Base-by-base conservation (phyloP, 2,888 invertebrate species). In the Sipha maydis region DNA sequence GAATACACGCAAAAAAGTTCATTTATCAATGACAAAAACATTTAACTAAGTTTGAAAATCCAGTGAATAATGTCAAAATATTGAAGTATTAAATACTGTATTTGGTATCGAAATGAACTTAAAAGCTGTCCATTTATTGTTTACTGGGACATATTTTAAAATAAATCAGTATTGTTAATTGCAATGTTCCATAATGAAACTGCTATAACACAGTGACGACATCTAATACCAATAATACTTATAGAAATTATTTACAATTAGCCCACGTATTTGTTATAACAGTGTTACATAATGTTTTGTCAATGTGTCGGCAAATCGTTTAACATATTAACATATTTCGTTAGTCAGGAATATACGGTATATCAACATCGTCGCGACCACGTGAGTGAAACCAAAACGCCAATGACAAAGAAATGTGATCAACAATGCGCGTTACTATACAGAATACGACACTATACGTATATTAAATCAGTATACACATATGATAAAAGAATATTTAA, bases 241-340 rank as follows among this genome's bases (percentile, higher is more conserved):
- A 83, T 67, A 76, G 8, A 84, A 76, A 56, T 76, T 76, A 61
- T 84, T 84, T 76, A 84, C 34, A 76, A 76, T 75, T 84, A 41
- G 5, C 38, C 34, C 61, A 76, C 19, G 61, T 75, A 38, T 84
- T 76, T 61, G 38, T 83, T 54, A 54, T 34, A 73, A 34, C 28
- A 71, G 34, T 56, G 31, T 56, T 84, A 31, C 61, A 85, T 77
- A 67, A 77, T 85, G 56, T 77, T 77, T 76, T 77, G 38, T 77
- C 25, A 38, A 71, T 85, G 69, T 79, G 69, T 77, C 78, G 54
- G 34, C 54, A 71, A 79, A 85, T n/a, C 9, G 54, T 85, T 78
- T 78, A 77, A 77, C 48, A 34, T 19, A 79, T 78, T 78, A 77
- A 77, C 48, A 34, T 19, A 79, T 69, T 85, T 69, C 31, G 48